Conservation (phyloP, 2,888 invertebrate genomes). For the Zaprionus obscuricornis region DNA sequence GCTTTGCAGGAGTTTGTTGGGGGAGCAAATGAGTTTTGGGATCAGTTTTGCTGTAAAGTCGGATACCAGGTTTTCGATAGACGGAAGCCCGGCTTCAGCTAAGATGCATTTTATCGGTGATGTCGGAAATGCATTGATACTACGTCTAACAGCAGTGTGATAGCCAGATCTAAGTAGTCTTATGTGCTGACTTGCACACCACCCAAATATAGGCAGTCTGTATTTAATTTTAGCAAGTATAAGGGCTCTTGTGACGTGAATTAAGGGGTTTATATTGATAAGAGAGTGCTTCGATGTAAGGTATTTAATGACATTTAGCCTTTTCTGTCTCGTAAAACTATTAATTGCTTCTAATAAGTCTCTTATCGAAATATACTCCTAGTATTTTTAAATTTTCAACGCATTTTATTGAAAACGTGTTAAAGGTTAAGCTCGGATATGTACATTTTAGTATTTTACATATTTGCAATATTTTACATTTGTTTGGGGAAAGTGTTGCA, state of each 20-base stretch:
- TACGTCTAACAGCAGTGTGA: neutral
- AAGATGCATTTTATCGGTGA: neutral
- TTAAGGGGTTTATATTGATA: constrained; percentile 6
- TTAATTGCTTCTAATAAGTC: too few species aligned
- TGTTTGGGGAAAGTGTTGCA: neutral
- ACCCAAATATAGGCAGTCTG: constrained; percentile 15
- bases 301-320: constrained; percentile 31
- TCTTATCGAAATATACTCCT: constrained; percentile 7
- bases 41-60: neutral
- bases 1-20: too few species aligned
- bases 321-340: too few species aligned
- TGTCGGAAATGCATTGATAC: neutral
- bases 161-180: neutral
- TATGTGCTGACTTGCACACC: constrained; percentile 14
- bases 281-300: constrained; percentile 10
- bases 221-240: constrained; percentile 30
- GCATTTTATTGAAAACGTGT: constrained; percentile 7
- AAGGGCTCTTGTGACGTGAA: constrained; percentile 14
- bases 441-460: constrained; percentile 4
- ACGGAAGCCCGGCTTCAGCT: too few species aligned
- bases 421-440: constrained; percentile 4
- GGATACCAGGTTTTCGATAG: too few species aligned
- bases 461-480: constrained; percentile 11
- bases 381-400: constrained; percentile 5
- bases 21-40: constrained; percentile 3